Conservation (phyloP, 1,140 invertebrate genomes). For the Drosophila lowei region DNA sequence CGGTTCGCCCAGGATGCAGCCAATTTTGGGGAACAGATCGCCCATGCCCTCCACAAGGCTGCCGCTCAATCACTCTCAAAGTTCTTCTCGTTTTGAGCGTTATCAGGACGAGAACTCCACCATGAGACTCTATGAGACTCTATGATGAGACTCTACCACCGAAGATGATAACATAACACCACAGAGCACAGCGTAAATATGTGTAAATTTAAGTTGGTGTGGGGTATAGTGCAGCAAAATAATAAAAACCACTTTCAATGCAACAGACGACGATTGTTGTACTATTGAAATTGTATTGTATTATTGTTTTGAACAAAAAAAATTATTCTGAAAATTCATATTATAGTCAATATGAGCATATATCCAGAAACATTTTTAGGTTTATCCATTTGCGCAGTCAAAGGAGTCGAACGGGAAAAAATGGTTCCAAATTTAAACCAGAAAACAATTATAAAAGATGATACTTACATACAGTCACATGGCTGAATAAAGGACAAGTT, state of each 20-base stretch:
- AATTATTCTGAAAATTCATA: too few species aligned
- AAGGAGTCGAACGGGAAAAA: neutral
- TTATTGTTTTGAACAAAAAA: too few species aligned
- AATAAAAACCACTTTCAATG: conserved; percentile 19
- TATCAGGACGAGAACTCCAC: neutral
- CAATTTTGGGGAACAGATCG: neutral
- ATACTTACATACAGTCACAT: neutral
- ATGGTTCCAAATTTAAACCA: neutral
- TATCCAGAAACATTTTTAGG: too few species aligned
- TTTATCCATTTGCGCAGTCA: too few species aligned
- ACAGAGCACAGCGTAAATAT: too few species aligned
- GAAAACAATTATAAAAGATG: too few species aligned
- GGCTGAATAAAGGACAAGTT: too few species aligned
- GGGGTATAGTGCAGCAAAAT: conserved; percentile 20
- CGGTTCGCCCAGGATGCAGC: neutral
- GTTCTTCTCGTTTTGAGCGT: neutral
- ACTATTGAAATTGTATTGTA: too few species aligned
- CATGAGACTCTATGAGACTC: too few species aligned
- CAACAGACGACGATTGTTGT: conserved; percentile 3
- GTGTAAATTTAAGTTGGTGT: conserved; percentile 6
- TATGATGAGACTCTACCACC: neutral
- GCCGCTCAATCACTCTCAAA: neutral
- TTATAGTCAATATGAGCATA: too few species aligned
- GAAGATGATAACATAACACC: too few species aligned
- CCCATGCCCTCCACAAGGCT: conserved; percentile 24